phyloP scores from a whole-genome alignment of 2,888 invertebrate species.

The Dexiosoma caninum region DNA sequence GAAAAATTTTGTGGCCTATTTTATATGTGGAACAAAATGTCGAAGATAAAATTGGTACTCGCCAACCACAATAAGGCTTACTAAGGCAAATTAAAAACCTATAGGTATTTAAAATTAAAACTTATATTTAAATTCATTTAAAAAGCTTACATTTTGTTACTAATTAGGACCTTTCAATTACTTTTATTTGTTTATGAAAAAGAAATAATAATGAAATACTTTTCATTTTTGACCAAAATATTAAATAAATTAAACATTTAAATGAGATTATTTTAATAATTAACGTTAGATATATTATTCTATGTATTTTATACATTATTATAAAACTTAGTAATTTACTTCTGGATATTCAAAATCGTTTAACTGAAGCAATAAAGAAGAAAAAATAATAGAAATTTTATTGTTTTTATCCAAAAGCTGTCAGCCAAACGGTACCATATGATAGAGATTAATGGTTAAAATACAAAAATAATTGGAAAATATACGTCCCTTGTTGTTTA shows the following conservation, averaged over 20 bases:
- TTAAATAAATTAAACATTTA: too few relatives aligned
- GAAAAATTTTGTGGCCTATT: too few relatives aligned
- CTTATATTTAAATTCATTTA: background rate
- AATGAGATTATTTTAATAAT: background rate
- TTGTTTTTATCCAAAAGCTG: background rate
- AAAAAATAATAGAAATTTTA: background rate
- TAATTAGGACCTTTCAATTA: background rate
- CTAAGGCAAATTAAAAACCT: background rate
- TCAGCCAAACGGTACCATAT: background rate
- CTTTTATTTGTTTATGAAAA: background rate
- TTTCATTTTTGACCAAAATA: background rate
- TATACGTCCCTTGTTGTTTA: background rate
- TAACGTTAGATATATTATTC: constrained; percentile 3
- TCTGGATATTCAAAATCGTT: background rate
- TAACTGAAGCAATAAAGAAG: background rate
- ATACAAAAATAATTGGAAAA: background rate
- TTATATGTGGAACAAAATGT: too few relatives aligned
- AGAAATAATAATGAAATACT: background rate
- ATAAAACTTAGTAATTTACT: background rate
- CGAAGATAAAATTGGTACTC: too few relatives aligned
- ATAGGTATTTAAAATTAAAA: background rate
- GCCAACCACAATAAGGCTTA: too few relatives aligned
- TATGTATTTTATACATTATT: background rate
- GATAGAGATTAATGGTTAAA: background rate
- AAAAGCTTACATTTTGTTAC: background rate